phyloP scores from a whole-genome alignment of 2,888 invertebrate species.

The Deladenus siricidicola region DNA sequence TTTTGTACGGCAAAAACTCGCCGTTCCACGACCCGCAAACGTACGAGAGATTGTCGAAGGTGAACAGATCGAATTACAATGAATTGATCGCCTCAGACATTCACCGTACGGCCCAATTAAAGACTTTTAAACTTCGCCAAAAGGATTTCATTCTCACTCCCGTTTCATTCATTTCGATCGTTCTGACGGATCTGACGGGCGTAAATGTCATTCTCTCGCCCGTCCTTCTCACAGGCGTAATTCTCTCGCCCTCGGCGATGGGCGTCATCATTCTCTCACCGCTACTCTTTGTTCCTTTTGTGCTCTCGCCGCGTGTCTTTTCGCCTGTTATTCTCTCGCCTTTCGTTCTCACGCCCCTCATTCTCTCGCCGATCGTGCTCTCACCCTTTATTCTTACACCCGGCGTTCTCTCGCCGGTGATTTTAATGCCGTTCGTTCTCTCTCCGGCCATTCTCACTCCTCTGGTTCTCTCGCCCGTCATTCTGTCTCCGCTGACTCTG shows the following conservation, averaged over 20 bases:
- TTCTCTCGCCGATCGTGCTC: slow-evolving; percentile 16
- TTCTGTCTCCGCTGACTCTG: slow-evolving; percentile 7
- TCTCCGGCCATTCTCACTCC: slow-evolving; percentile 30
- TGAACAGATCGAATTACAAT: neutral
- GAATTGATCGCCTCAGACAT: neutral
- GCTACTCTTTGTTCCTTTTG: slow-evolving; percentile 25
- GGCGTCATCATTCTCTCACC: slow-evolving; percentile 34
- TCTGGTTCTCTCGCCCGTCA: neutral
- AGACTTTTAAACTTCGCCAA: neutral
- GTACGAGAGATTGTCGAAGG: neutral
- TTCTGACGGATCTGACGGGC: neutral
- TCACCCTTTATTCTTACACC: slow-evolving; percentile 18
- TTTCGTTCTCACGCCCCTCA: slow-evolving; percentile 28
- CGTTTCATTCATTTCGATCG: slow-evolving; percentile 9
- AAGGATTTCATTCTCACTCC: neutral
- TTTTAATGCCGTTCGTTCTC: slow-evolving; percentile 26
- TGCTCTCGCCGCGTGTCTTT: neutral
- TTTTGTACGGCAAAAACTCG: slow-evolving; percentile 42
- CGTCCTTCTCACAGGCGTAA: slow-evolving; percentile 6
- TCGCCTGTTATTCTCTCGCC: neutral
- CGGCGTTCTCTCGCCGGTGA: neutral
- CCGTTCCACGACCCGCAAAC: slow-evolving; percentile 29
- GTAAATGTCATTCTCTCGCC: slow-evolving; percentile 19
- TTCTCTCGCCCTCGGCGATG: neutral
- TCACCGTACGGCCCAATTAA: neutral